Conservation (phyloP, 2,113 vertebrate species). For the Pitta sordida region DNA sequence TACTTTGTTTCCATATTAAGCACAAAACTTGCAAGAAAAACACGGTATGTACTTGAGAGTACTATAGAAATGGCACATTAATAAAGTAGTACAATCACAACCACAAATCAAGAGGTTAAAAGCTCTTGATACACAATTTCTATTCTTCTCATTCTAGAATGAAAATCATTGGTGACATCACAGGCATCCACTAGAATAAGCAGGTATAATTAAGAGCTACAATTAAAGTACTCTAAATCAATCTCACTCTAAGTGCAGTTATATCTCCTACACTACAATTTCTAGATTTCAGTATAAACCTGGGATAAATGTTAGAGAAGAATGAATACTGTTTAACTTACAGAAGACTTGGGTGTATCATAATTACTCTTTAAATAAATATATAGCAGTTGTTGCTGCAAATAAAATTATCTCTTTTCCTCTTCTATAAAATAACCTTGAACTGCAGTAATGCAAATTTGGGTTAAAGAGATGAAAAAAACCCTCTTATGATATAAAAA, state of each 20-base stretch:
- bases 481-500: not conserved
- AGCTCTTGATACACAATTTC: not conserved
- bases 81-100: not conserved
- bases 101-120: not conserved
- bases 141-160: not conserved
- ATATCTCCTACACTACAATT: not conserved
- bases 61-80: not conserved
- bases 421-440: not conserved
- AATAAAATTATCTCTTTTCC: not conserved
- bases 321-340: not conserved
- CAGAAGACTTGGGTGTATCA: not conserved
- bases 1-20: not conserved
- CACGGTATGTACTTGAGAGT: not conserved
- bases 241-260: not conserved
- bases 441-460: not conserved
- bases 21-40: not conserved
- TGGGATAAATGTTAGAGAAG: not conserved
- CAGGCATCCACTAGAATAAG: not conserved
- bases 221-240: not conserved
- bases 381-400: not conserved
- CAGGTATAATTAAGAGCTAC: not conserved
- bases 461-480: not conserved
- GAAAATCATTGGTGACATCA: not conserved
- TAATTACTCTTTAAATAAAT: not conserved
- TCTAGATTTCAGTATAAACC: not conserved